Evolutionary conservation across 2,888 invertebrate genomes (phyloP), one percentile per base, ranked within the genome.

Genomic region (Rotaria macrura): DNA sequence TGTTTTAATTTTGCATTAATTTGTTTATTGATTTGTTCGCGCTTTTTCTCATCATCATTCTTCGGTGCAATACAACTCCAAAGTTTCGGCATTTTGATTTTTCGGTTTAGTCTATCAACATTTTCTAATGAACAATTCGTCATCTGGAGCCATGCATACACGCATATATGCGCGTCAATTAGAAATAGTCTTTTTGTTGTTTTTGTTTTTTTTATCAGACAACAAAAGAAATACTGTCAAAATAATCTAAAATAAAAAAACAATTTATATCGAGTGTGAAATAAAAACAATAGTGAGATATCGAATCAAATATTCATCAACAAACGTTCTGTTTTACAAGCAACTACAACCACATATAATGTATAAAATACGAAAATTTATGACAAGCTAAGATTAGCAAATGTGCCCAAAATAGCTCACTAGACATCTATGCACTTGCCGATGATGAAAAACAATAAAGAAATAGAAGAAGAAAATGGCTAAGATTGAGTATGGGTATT

Each of bases 11-110:
- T 54, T n/a, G 84, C 84, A 52, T 86, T 84, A 20, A 86, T 86
- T 83, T 86, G 84, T 57, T 85, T 86, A 47, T 86, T 74, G 43
- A 83, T 84, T 84, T 86, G 84, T 85, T 86, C 84, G 23, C 57
- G 72, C 79, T 86, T 52, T 34, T 84, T 84, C 34, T 86, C 86
- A 17, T 86, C 86, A 55, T 86, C 86, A 49, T 83, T 83, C 38
- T 79, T 79, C 12, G 43, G 43, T 79, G 43, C 79, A 79, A 79
- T 43, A 79, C 79, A 79, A 65, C 65, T 65, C 65, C 65, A 65
- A 65, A 65, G 65, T 34, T 65, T 65, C 20, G 65, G 65, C 65
- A 65, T 65, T 65, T 65, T 65, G 65, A 65, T 65, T 65, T 65
- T 65, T 34, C 34, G 6, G 20, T 65, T 65, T 65, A 65, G 12